phyloP scores from a whole-genome alignment of 2,888 invertebrate genomes.

The Pachliopta kotzebuea region DNA sequence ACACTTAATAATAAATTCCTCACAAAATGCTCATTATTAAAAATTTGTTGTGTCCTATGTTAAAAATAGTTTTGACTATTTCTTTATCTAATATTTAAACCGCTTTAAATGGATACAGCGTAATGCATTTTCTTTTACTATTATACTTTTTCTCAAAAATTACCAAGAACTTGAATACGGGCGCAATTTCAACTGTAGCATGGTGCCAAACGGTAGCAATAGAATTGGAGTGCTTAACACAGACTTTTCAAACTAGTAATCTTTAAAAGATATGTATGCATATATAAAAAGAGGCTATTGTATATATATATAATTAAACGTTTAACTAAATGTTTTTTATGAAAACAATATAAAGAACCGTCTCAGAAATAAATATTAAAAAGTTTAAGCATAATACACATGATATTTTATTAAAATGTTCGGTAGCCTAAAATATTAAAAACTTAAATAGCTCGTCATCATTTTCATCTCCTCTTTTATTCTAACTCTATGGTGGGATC shows the following conservation, averaged over 20 bases:
- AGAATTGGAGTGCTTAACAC: constrained; percentile 20
- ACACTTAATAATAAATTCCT: too few species aligned
- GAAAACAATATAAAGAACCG: too few species aligned
- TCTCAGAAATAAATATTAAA: too few species aligned
- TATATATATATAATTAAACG: neutral
- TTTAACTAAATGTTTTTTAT: neutral
- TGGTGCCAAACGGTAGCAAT: constrained; percentile 22
- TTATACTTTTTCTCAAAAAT: constrained; percentile 21
- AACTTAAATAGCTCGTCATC: too few species aligned
- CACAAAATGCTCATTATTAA: too few species aligned
- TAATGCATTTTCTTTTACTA: constrained; percentile 16
- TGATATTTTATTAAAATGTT: too few species aligned
- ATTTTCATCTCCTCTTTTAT: too few species aligned
- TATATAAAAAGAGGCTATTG: neutral
- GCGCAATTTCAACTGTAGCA: constrained; percentile 23
- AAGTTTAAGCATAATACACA: too few species aligned
- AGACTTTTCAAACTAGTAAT: constrained; percentile 7
- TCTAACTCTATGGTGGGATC: too few species aligned
- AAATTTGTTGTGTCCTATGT: neutral
- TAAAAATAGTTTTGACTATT: neutral
- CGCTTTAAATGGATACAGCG: constrained; percentile 9
- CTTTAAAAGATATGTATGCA: neutral
- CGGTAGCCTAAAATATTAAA: too few species aligned
- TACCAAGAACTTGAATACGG: constrained; percentile 17
- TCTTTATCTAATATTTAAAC: constrained; percentile 1